phyloP scores from a whole-genome alignment of 1,140 invertebrate genomes.

The Leptonema lineaticorne region DNA sequence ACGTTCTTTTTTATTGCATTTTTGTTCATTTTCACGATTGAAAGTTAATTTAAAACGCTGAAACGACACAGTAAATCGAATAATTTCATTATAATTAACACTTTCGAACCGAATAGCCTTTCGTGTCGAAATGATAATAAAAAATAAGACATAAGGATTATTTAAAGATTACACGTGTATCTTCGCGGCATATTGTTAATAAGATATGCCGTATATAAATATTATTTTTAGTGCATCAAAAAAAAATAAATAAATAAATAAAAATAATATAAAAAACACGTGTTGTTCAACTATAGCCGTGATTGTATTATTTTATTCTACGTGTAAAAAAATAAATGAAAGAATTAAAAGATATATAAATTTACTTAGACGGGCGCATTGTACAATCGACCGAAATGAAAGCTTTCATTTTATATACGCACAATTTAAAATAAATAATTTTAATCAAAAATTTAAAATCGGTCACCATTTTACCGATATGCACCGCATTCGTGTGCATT shows the following conservation, averaged over 20 bases:
- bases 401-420: not conserved
- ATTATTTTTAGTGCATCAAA: too few relatives aligned
- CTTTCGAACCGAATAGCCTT: too few relatives aligned
- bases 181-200: not conserved
- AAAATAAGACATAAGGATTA: too few relatives aligned
- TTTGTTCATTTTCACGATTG: too few relatives aligned
- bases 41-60: too few relatives aligned
- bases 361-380: not conserved
- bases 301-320: not conserved
- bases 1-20: too few relatives aligned
- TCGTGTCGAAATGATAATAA: too few relatives aligned
- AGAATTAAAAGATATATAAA: not conserved
- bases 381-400: constrained; percentile 2
- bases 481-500: too few relatives aligned
- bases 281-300: not conserved
- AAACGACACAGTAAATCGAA: too few relatives aligned
- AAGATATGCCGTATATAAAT: not conserved
- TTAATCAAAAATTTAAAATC: not conserved
- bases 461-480: too few relatives aligned
- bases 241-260: not conserved
- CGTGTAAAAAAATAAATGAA: not conserved
- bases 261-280: not conserved
- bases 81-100: too few relatives aligned
- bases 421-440: too few relatives aligned
- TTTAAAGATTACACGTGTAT: not conserved